These are phyloP conservation scores for Syngnathus typhle DNA, from an alignment of 2,113 vertebrate genomes.

Conservation along the genomic window DNA sequence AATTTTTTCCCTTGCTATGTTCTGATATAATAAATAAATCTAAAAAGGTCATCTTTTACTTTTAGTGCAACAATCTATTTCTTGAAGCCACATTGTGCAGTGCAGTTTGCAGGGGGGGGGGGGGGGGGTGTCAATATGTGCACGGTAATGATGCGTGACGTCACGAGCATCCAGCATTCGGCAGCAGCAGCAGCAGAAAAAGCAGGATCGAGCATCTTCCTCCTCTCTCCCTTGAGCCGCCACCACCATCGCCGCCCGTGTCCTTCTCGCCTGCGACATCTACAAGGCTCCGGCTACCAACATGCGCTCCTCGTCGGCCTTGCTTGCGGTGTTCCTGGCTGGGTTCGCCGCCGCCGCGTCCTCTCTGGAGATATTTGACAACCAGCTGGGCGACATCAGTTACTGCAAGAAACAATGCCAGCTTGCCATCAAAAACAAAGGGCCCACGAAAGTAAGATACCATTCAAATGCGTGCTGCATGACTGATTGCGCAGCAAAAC, in stretches of 20 bases:
- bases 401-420: conserved; percentile 83
- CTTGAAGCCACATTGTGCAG: conserved; percentile 33
- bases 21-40: background rate
- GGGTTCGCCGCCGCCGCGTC: conserved; percentile 55
- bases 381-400: conserved; percentile 81
- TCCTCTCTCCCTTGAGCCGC: background rate
- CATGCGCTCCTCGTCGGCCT: conserved; percentile 61
- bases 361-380: conserved; percentile 74
- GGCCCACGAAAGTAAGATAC: conserved; percentile 74
- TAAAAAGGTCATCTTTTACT: background rate
- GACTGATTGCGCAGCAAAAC: background rate
- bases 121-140: conserved; percentile 10
- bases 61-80: background rate
- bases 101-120: conserved; percentile 40
- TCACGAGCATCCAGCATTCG: conserved; percentile 45
- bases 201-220: background rate
- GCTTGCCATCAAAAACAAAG: conserved; percentile 74
- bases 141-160: conserved; percentile 60
- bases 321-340: conserved; percentile 66
- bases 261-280: background rate
- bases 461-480: background rate
- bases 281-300: conserved; percentile 39
- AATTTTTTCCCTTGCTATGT: too few relatives aligned
- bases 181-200: conserved; percentile 24
- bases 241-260: background rate